Evolutionary conservation across 2,888 invertebrate species (phyloP), one percentile per base, ranked within the genome.

Genomic region (Mesopsocus fuscifrons): DNA sequence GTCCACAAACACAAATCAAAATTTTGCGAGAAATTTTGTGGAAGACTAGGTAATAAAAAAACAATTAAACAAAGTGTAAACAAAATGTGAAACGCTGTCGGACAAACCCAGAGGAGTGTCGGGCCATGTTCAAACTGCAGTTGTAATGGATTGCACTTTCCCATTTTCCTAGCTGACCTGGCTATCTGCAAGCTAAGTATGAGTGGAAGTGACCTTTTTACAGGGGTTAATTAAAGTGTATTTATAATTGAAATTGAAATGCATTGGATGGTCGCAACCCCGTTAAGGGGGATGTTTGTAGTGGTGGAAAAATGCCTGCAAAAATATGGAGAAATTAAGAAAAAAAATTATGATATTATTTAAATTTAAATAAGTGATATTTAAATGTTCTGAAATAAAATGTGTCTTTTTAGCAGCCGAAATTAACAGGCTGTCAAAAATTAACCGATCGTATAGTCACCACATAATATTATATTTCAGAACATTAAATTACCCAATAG

Each of bases 21-120:
- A 33, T 17, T 33, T 33, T n/a, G n/a, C n/a, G n/a, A n/a, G n/a
- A n/a, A n/a, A n/a, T n/a, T n/a, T n/a, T n/a, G n/a, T 26, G 26
- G 11, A 26, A 26, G 26, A 9, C 8, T 6, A 26, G 26, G 26
- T 26, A 26, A 26, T 26, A 26, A 26, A 26, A 26, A 26, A 26
- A 26, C 26, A 38, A 38, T 38, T 38, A 38, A 38, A 38, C 38
- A 38, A 38, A 38, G 21, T 38, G 38, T 38, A 38, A 38, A 38
- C 38, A 38, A 38, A 38, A 18, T 38, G 21, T 15, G 38, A 38
- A 38, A 21, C 21, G 38, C 21, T 38, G 20, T 38, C 20, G 38
- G 21, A 38, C 38, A 38, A 38, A 38, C 38, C 38, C 6, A 21
- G 20, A 20, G 20, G 38, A 38, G 21, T 38, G 38, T 38, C 38